Base-by-base conservation (phyloP, 53 echinoderm and acorn worm genomes). In the Temnopleurus reevesii region DNA sequence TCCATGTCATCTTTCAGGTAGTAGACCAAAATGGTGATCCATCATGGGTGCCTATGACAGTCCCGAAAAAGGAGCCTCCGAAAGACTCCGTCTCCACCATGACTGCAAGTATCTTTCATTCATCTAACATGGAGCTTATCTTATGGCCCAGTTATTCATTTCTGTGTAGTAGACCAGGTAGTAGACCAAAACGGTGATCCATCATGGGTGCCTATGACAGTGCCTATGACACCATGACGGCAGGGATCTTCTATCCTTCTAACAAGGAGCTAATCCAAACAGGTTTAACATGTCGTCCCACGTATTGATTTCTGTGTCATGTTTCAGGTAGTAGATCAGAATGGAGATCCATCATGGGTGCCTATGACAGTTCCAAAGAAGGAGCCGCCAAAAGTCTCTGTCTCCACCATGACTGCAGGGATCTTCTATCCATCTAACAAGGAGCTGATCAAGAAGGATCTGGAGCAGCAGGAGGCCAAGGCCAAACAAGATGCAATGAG, bases 1-100 rank as follows among this genome's bases (percentile, higher is more conserved):
- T n/a, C n/a, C n/a, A n/a, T 63, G 5, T 63, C 4, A 58, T 38
- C 19, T 17, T 35, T 66, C 30, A 97, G 95, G 92, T 95, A 46
- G 53, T 97, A 3, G 92, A 93, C 46, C 89, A 93, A 44, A 66
- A 91, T 18, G 93, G 91, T 63, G 90, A 92, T 45, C 76, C 93
- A 38, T 90, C 98, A 21, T 97, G 97, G 98, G 95, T 95, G 18
- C 94, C 95, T 0, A 95, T 97, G 94, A 94, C 95, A 19, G 92
- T 94, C 90, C 98, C 98, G 34, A 89, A 41, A 24, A 93, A 94
- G 17, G 92, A 91, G 43, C 92, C 94, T 15, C 89, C 91, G 35
- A 95, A 86, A 64, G 41, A 60, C 15, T 77, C 93, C 2, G 92
- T 92, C 18, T 89, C 91, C 43, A 97, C 98, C 35, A 95, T 95